phyloP scores from a whole-genome alignment of 1,140 invertebrate species.

The Drosophila kohkoa region DNA sequence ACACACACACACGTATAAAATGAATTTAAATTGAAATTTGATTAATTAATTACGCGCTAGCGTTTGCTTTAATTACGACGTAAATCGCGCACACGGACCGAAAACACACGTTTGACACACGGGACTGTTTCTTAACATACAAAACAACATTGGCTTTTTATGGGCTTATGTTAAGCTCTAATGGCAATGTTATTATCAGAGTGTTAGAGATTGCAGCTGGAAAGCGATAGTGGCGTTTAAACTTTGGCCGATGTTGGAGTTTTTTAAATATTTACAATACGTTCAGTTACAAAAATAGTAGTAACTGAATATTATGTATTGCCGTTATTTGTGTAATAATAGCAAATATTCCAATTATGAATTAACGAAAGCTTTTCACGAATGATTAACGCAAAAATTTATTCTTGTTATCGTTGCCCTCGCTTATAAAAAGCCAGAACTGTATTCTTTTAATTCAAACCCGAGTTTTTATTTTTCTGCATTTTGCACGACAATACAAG shows the following conservation, averaged over 20 bases:
- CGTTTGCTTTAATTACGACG: slow-evolving; percentile 53
- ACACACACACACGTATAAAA: slow-evolving; percentile 8
- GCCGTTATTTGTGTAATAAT: no score
- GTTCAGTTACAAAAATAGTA: no score
- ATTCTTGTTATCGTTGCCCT: neutral
- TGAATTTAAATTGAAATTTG: slow-evolving; percentile 29
- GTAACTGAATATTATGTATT: no score
- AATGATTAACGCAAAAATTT: slow-evolving; percentile 1
- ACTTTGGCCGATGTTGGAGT: neutral
- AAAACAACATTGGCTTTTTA: slow-evolving; percentile 3
- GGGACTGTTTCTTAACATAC: slow-evolving; percentile 26
- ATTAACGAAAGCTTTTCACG: neutral
- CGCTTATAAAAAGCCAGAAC: neutral
- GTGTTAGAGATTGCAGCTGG: neutral
- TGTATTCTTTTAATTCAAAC: neutral
- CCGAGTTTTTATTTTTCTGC: slow-evolving; percentile 52
- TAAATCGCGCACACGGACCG: slow-evolving; percentile 43
- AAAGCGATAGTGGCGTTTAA: neutral
- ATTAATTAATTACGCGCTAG: slow-evolving; percentile 51
- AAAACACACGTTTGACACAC: slow-evolving; percentile 42
- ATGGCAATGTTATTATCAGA: slow-evolving; percentile 11
- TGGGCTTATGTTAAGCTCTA: slow-evolving; percentile 7
- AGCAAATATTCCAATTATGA: no score
- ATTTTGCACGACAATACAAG: slow-evolving; percentile 74
- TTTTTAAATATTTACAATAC: neutral